Base-by-base conservation (phyloP, 2,797 vertebrate genomes). In the Columba guinea region DNA sequence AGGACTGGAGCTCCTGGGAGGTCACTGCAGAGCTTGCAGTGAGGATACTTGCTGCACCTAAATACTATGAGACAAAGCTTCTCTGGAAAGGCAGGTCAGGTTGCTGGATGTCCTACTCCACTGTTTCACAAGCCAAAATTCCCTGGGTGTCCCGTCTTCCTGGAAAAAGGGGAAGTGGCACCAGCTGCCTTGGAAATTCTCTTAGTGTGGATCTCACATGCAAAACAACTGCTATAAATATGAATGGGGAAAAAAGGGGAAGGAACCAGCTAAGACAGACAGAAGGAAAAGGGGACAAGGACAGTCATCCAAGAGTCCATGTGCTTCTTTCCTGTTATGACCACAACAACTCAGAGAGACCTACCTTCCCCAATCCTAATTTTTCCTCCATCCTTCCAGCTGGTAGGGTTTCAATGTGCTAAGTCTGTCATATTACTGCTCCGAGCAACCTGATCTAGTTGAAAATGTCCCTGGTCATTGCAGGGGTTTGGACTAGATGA, bases 181-280 rank as follows among this genome's bases (percentile, higher is more conserved):
- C 84, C 95, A 96, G 93, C 83, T 97, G 96, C 52, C 23, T 80
- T 97, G 97, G 97, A 97, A 97, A 96, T 71, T 51, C 64, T 96
- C 52, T 95, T 83, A 55, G 64, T 51, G 69, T 96, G 60, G 70
- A 88, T 89, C 93, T 95, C 93, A 89, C 55, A 56, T 88, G 94
- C 55, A 86, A 89, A 92, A 73, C 18, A 76, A 90, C 60, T 70
- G 79, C 97, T 97, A 97, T 98, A 98, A 97, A 97, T 97, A 96
- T 1, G 46, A 63, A 15, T 73, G 44, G n/a, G 81, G 68, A 32
- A 93, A 90, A 97, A 98, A 97, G 84, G 81, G 95, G 97, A 98
- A 98, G 96, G 86, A 79, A 93, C 58, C 28, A 92, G 77, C 39
- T 37, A 84, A 24, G 23, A 90, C n/a, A 56, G 27, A 63, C 35